Percentiles rank a stretch among this genome's conserved stretches.
Evolutionary conservation across 2,797 vertebrate genomes (phyloP).

Genomic region (Hydrolagus colliei): DNA sequence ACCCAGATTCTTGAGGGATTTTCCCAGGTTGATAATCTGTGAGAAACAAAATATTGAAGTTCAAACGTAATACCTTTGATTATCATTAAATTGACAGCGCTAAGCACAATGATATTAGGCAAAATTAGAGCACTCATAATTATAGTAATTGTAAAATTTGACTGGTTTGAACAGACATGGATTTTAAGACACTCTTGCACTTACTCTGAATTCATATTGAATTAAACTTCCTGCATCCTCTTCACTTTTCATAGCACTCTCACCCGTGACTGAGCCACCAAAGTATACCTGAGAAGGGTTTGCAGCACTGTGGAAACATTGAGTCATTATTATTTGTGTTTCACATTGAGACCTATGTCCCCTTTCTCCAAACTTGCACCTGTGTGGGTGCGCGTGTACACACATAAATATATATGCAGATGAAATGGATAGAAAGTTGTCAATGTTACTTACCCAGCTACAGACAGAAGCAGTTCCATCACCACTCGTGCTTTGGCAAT

Average conservation of each 20-base stretch:
- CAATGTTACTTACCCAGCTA: slow-evolving; percentile 72
- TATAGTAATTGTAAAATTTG: not conserved
- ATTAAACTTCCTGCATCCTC: slow-evolving; percentile 84
- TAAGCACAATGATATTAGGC: not conserved
- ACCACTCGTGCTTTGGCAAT: slow-evolving; percentile 74
- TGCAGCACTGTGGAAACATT: slow-evolving; percentile 62
- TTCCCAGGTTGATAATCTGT: slow-evolving; percentile 85
- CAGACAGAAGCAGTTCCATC: slow-evolving; percentile 78
- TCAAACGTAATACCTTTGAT: not conserved
- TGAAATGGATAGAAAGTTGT: not conserved
- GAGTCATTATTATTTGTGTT: not conserved
- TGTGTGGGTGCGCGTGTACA: not conserved
- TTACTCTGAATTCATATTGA: slow-evolving; percentile 81
- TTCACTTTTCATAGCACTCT: slow-evolving; percentile 82
- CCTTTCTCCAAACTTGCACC: not conserved
- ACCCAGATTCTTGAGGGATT: slow-evolving; percentile 71
- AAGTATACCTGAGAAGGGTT: slow-evolving; percentile 85
- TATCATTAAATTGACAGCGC: not conserved
- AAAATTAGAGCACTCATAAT: not conserved
- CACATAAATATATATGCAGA: too few relatives aligned
- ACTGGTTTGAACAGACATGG: not conserved
- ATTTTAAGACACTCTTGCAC: slow-evolving; percentile 32
- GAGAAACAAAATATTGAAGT: slow-evolving; percentile 39
- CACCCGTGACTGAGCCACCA: slow-evolving; percentile 74
- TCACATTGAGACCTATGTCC: not conserved